Evolutionary conservation across 92 coral and sea anemone genomes (phyloP).

Genomic region (Epizoanthus illoricatus): DNA sequence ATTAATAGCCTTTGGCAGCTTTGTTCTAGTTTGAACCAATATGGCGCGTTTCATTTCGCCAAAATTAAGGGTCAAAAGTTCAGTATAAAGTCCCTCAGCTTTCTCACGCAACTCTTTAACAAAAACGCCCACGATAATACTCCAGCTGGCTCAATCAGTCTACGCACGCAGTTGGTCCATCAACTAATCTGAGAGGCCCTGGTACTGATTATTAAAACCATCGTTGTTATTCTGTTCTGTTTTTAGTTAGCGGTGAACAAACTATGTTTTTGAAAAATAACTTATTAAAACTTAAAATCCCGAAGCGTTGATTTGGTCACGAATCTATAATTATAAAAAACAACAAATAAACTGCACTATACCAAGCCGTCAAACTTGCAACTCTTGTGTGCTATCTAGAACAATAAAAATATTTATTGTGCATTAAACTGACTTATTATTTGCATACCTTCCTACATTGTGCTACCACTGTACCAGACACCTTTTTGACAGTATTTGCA

Average conservation of each 20-base stretch:
- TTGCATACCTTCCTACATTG: too few species aligned
- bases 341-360: background rate
- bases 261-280: background rate
- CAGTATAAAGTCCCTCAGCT: too few species aligned
- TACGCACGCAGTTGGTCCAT: background rate
- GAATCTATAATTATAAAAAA: background rate
- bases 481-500: background rate
- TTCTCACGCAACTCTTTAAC: conserved; percentile 2
- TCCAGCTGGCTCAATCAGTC: background rate
- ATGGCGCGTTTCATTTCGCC: background rate
- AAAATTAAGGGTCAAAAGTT: conserved; percentile 2
- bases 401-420: background rate
- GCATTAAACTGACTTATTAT: background rate
- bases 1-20: background rate
- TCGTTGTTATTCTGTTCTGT: too few species aligned
- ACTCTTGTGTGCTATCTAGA: background rate
- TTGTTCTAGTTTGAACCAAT: conserved; percentile 1
- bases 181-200: too few species aligned
- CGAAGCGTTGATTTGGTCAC: background rate
- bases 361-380: background rate
- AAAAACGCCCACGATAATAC: background rate
- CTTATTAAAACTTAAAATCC: background rate
- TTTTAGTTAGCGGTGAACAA: too few species aligned
- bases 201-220: too few species aligned
- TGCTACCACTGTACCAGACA: too few species aligned